Evolutionary conservation across 2,888 invertebrate genomes (phyloP), one percentile per base, ranked within the genome.

Genomic region (Panopea generosa): DNA sequence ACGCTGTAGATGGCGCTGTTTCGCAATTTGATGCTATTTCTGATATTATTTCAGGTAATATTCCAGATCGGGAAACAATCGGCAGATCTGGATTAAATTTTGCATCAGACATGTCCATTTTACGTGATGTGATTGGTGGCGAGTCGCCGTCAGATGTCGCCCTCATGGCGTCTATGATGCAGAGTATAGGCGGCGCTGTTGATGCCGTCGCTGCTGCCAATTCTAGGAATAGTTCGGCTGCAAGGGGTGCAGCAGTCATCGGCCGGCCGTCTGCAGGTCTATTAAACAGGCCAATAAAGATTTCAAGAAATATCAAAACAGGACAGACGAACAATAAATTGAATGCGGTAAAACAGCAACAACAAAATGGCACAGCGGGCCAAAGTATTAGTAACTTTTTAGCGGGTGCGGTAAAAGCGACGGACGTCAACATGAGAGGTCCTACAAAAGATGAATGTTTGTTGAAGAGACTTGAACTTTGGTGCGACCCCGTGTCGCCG

Each of bases 401-500:
- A 7, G 26, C 56, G 1, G 71, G 71, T 22, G 47, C 60, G 2
- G 66, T 72, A 2, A 57, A 61, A 52, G 33, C 63, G 0, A 53
- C 56, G 11, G 65, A 60, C 53, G 57, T 20, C 9, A 1, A 43
- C 2, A 45, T 68, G 33, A 29, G 27, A 7, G 43, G 50, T 3
- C 68, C 73, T 14, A 70, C 77, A n/a, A 38, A 29, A 11, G 50
- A 59, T 14, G 70, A 74, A 50, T 79, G 79, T 29, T 50, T 65
- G 1, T 24, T 66, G 0, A 45, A 65, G 27, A 57, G 69, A 47
- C n/a, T 22, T 20, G 79, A 79, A 40, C 63, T 79, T 4, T 79
- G 79, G 79, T 79, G 79, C 62, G 79, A 79, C 22, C 75, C 79
- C 1, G 57, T 66, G 1, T 56, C 57, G 6, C 55, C 55, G 3